These are phyloP conservation scores for Pangasius djambal DNA, from an alignment of 2,797 vertebrate species.

Conservation along the genomic window DNA sequence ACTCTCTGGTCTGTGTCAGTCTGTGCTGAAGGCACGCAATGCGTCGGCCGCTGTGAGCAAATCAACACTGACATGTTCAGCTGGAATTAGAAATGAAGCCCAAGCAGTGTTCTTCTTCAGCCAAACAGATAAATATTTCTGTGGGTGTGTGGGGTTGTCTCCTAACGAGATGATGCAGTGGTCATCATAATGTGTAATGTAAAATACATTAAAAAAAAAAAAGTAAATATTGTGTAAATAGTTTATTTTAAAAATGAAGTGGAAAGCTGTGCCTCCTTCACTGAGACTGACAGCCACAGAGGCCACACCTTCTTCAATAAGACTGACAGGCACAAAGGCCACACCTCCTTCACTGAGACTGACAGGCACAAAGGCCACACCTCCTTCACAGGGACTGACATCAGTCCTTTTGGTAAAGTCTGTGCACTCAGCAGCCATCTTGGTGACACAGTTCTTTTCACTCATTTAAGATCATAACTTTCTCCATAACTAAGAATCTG, in stretches of 20 bases:
- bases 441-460: neutral
- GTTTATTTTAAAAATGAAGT: neutral
- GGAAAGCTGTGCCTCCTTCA: neutral
- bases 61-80: conserved; percentile 7
- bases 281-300: accelerated
- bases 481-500: neutral
- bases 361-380: neutral
- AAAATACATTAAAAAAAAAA: neutral
- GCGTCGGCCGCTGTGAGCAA: conserved; percentile 16
- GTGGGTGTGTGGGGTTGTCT: neutral
- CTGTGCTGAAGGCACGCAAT: conserved; percentile 6
- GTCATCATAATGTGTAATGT: neutral
- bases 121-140: neutral
- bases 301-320: neutral
- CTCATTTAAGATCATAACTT: neutral
- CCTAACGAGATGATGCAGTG: neutral
- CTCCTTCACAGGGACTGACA: neutral
- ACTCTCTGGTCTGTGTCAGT: conserved; percentile 8
- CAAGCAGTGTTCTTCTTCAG: neutral
- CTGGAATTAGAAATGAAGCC: conserved; percentile 29
- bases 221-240: neutral
- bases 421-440: neutral
- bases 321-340: accelerated
- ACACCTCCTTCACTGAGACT: neutral
- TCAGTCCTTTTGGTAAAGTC: neutral